Evolutionary conservation across 2,888 invertebrate genomes (phyloP).

Genomic region (Vanessa cardui): DNA sequence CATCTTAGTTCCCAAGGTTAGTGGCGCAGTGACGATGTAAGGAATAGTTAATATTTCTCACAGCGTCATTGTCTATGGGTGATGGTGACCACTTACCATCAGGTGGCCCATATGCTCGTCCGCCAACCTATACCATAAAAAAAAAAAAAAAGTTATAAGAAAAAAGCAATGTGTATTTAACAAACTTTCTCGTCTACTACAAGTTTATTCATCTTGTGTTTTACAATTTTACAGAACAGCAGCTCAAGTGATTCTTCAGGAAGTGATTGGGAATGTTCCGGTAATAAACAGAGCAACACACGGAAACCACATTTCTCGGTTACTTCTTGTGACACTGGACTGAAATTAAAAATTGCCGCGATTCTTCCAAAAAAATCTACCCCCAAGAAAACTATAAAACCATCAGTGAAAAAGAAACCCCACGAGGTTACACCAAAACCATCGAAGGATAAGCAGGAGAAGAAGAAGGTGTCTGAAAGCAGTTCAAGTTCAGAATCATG

Average conservation of each 20-base stretch:
- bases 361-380: constrained; percentile 76
- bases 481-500: constrained; percentile 79
- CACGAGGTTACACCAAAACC: constrained; percentile 48
- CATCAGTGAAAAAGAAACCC: constrained; percentile 66
- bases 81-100: too few species aligned
- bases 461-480: constrained; percentile 62
- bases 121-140: too few species aligned
- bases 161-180: background rate
- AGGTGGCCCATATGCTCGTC: too few species aligned
- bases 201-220: background rate
- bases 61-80: too few species aligned
- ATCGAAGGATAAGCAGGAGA: constrained; percentile 41
- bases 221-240: constrained; percentile 64
- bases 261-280: constrained; percentile 75
- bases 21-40: too few species aligned
- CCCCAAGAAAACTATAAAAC: constrained; percentile 64
- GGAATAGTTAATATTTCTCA: too few species aligned
- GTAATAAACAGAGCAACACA: constrained; percentile 60
- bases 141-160: too few species aligned
- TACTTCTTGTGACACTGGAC: constrained; percentile 83
- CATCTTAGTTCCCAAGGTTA: too few species aligned
- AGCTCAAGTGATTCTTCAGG: constrained; percentile 69
- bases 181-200: too few species aligned
- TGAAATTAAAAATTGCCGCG: constrained; percentile 84
- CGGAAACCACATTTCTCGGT: constrained; percentile 83